Evolutionary conservation across 2,113 vertebrate species (phyloP).

Genomic region (Cyanistes caeruleus): DNA sequence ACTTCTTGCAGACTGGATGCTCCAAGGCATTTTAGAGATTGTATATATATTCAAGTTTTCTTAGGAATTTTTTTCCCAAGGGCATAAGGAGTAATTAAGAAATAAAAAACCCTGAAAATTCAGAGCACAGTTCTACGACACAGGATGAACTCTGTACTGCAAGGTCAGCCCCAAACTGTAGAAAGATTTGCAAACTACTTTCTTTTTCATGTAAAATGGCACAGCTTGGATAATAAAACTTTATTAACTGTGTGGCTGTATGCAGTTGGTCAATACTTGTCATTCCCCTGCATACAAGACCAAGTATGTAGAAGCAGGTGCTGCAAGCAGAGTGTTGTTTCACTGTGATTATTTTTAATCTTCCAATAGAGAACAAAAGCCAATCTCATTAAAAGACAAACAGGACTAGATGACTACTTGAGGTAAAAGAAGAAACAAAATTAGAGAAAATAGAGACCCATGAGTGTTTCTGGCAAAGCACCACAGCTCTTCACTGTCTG

Average conservation of each 20-base stretch:
- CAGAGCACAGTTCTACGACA: background rate
- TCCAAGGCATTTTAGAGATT: background rate
- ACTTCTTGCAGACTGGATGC: background rate
- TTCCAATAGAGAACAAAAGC: background rate
- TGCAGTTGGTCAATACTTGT: background rate
- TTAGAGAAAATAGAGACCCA: background rate
- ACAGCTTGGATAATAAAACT: background rate
- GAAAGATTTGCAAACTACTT: background rate
- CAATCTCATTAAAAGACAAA: background rate
- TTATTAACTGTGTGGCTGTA: background rate
- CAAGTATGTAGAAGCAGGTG: background rate
- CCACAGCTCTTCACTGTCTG: background rate
- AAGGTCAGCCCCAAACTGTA: background rate
- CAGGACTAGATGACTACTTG: background rate
- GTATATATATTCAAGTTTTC: background rate
- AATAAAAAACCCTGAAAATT: background rate
- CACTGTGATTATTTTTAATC: background rate
- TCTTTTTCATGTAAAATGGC: background rate
- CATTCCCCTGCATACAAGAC: background rate
- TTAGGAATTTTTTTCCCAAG: background rate
- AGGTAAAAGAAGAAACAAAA: conserved; percentile 13
- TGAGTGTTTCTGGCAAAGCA: background rate
- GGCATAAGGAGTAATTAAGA: background rate
- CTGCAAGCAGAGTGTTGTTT: background rate
- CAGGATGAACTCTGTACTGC: background rate